Base-by-base conservation (phyloP, 2,888 invertebrate species). In the Yponomeuta cagnagella region DNA sequence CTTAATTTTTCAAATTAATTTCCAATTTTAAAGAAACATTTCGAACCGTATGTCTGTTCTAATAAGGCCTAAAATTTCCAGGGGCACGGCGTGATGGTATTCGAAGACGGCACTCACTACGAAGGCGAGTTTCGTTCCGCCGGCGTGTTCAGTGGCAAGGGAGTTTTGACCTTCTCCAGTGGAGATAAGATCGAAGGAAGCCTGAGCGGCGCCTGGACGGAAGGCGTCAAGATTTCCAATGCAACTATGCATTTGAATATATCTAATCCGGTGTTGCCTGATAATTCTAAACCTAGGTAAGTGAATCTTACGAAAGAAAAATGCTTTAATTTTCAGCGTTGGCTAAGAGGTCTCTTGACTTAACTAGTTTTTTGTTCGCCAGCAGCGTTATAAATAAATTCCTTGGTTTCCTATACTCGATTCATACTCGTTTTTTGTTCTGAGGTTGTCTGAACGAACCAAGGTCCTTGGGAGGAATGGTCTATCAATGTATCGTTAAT, bases 21-120 rank as follows among this genome's bases (percentile, higher is more conserved):
- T 23, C 23, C 23, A 23, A 23, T 33, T 33, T 33, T 33, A 4
- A 33, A 33, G 33, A 33, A 33, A 33, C 2, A 33, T 33, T 33
- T 33, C 0, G 33, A 33, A 33, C 33, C 33, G 33, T 58, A 58
- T 15, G 2, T 58, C 15, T 58, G 15, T 58, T 58, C 52, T 58
- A 15, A 58, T 15, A 58, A 58, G 52, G 15, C 15, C 15, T 58
- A 8, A 15, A 1, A 12, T 58, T 76, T 76, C 2, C 76, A 96
- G 96, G 97, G 97, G n/a, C 95, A 95, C 77, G 97, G 97, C 3
- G 93, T 98, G 10, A 97, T 97, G 93, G 95, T 98, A 31, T 96
- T 97, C 74, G 97, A 97, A 82, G 97, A 98, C 80, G 96, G 96
- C 48, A 96, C 96, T 3, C 96, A 96, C 83, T 98, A 97, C 78